Evolutionary conservation across 2,888 invertebrate genomes (phyloP).

Genomic region (Ditula angustiorana): DNA sequence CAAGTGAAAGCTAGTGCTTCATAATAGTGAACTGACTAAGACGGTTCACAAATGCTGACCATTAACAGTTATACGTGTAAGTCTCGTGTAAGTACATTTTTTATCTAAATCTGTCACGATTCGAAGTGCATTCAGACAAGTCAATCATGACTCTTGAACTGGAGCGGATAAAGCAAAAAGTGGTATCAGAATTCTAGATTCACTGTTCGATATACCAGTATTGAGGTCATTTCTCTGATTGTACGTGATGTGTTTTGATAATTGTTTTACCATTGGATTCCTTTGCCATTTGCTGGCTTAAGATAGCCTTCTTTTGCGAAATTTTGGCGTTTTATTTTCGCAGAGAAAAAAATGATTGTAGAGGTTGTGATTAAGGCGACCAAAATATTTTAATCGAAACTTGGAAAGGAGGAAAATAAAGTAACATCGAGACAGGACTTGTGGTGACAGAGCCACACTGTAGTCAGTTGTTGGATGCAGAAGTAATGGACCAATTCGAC

Average conservation of each 20-base stretch:
- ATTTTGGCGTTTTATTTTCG: neutral
- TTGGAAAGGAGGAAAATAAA: too few relatives aligned
- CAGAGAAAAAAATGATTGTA: neutral
- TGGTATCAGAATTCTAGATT: conserved; percentile 14
- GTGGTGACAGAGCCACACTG: too few relatives aligned
- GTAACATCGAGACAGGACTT: too few relatives aligned
- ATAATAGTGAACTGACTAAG: neutral
- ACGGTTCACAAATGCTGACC: neutral
- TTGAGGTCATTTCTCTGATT: conserved; percentile 25
- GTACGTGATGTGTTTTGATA: conserved; percentile 16
- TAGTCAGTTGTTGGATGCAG: too few relatives aligned
- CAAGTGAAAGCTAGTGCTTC: too few relatives aligned
- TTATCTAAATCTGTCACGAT: neutral
- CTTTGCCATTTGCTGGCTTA: conserved; percentile 2
- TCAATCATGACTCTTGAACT: conserved; percentile 12
- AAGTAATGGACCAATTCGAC: too few relatives aligned
- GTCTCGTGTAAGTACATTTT: neutral
- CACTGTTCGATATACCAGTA: conserved; percentile 6
- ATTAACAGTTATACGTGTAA: too few relatives aligned
- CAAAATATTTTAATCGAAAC: too few relatives aligned
- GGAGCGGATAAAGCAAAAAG: conserved; percentile 22
- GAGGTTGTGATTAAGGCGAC: too few relatives aligned
- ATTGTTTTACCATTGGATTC: conserved; percentile 3
- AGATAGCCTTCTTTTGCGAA: conserved; percentile 1
- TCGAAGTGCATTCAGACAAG: neutral